Evolutionary conservation across 2,888 invertebrate species (phyloP).

Genomic region (Mactromeris polynyma): DNA sequence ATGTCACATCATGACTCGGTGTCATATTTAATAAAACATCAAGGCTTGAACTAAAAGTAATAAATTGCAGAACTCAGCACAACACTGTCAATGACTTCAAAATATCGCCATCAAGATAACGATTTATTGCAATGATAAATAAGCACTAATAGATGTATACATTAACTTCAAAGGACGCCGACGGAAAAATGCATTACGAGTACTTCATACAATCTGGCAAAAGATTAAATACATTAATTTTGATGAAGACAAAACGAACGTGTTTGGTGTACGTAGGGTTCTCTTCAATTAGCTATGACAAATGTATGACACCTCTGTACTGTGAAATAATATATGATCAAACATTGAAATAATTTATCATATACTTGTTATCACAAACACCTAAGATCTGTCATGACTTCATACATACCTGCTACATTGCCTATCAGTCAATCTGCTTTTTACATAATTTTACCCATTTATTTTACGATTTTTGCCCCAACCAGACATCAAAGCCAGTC

Average conservation of each 20-base stretch:
- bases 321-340: neutral
- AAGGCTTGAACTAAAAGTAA: neutral
- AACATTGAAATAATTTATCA: neutral
- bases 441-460: conserved; percentile 7
- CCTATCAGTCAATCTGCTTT: conserved; percentile 2
- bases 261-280: neutral
- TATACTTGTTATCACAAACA: neutral
- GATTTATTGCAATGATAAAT: conserved; percentile 2
- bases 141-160: neutral
- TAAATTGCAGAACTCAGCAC: neutral
- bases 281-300: neutral
- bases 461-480: neutral
- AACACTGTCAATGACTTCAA: conserved; percentile 6
- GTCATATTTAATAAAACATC: neutral
- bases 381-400: neutral
- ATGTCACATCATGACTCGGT: neutral
- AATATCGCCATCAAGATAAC: neutral
- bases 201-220: neutral
- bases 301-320: neutral
- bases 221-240: neutral
- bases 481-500: conserved; percentile 33
- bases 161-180: neutral
- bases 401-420: neutral
- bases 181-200: neutral
- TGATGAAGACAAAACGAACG: neutral